phyloP scores from a whole-genome alignment of 2,888 invertebrate species.

The Thyatira batis region DNA sequence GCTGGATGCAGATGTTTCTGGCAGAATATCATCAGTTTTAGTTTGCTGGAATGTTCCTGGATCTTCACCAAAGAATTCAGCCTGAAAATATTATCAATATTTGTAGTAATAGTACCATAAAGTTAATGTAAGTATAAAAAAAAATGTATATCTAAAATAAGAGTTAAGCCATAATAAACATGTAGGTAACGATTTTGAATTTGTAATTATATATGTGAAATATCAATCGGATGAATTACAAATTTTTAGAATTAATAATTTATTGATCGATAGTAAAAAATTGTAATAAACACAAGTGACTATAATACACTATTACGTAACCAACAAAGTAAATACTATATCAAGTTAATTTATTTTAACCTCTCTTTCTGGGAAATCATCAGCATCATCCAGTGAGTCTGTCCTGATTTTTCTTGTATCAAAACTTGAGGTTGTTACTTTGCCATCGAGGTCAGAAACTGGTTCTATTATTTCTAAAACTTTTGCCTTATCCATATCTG shows the following conservation, averaged over 20 bases:
- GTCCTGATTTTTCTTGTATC: constrained; percentile 74
- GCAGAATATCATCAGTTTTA: constrained; percentile 31
- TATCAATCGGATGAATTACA: no score
- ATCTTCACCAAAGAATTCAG: constrained; percentile 63
- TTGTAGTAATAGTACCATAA: no score
- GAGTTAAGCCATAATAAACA: not conserved
- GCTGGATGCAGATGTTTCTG: constrained; percentile 34
- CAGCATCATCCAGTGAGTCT: constrained; percentile 78
- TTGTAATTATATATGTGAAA: no score
- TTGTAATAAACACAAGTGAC: no score
- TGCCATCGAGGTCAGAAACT: constrained; percentile 67
- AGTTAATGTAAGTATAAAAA: no score
- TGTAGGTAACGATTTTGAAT: no score
- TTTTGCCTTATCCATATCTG: constrained; percentile 80
- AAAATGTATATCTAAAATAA: no score
- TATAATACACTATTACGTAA: no score
- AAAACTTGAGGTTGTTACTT: constrained; percentile 64
- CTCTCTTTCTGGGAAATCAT: constrained; percentile 80
- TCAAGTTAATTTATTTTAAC: constrained; percentile 36
- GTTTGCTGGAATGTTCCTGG: constrained; percentile 28
- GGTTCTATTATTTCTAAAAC: constrained; percentile 80
- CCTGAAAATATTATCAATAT: constrained; percentile 39
- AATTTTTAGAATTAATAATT: no score
- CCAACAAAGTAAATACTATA: no score
- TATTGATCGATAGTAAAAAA: no score